Base-by-base conservation (phyloP, 2,888 invertebrate genomes). In the Drosophila meridiana region DNA sequence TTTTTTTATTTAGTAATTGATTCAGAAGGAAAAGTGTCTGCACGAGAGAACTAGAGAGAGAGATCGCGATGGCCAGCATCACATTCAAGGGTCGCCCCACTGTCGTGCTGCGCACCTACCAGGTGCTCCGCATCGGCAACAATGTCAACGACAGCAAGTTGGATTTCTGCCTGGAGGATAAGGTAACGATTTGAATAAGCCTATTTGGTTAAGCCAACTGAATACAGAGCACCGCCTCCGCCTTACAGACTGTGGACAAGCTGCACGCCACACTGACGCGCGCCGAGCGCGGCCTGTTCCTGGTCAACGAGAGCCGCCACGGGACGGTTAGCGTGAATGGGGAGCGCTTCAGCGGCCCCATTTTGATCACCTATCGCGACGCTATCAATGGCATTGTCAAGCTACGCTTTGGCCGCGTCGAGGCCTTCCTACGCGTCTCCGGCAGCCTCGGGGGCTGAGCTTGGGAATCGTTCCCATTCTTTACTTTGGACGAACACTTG, bases 121-220 rank as follows among this genome's bases (percentile, higher is more conserved):
- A 79, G 42, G 80, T 76, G 11, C 4, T 76, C 9, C 78, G 78
- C 42, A 76, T 76, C 32, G 78, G 78, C 9, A 79, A 57, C 47
- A 52, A 80, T 50, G 38, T 30, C 8, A 1, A 38, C 3, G 80
- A 79, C 43, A 62, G 65, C 42, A 28, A n/a, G 2, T 34, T 80
- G 13, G 67, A 76, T n/a, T 72, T 67, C 42, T 69, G 62, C 36
- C 28, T 70, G 0, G 13, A 58, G 0, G 78, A 80, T 36, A 79
- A 80, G 80, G 78, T 80, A 53, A 48, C 7, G 3, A 26, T 36
- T 50, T 32, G 8, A 9, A 9, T 50, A n/a, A 7, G 11, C 20
- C 13, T 4, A 34, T 26, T 36, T 34, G 20, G 2, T 30, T 30
- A 8, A 30, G 7, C 20, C 36, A 53, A 6, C 8, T 9, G 14